phyloP scores from a whole-genome alignment of 2,797 vertebrate genomes.

The Sebastes trivittatus region DNA sequence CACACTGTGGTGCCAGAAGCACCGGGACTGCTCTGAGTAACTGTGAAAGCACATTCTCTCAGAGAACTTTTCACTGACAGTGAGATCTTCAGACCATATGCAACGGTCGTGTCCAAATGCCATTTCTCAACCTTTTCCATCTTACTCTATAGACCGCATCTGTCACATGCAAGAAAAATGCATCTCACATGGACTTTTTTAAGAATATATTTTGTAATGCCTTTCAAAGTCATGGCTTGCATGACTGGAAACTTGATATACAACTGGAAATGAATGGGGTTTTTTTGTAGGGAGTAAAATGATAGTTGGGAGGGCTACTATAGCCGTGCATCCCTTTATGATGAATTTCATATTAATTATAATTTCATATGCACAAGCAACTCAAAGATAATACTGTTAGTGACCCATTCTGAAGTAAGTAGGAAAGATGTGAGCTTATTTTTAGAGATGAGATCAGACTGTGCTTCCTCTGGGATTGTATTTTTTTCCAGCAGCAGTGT shows the following conservation, averaged over 20 bases:
- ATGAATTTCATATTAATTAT: not conserved
- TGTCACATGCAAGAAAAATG: not conserved
- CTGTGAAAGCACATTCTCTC: not conserved
- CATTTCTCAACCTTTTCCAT: not conserved
- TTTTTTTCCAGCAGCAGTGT: not conserved
- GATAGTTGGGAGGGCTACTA: not conserved
- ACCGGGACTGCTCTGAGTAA: conserved; percentile 23
- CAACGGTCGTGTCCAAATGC: not conserved
- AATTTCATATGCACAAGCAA: not conserved
- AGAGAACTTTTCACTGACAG: not conserved
- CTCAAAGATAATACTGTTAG: not conserved
- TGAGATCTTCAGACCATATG: not conserved
- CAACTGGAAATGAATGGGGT: not conserved
- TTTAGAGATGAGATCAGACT: not conserved
- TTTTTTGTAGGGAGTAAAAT: no score
- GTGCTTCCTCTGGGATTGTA: not conserved
- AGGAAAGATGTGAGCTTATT: not conserved
- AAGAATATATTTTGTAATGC: not conserved
- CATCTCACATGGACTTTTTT: not conserved
- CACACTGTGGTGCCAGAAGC: conserved; percentile 67
- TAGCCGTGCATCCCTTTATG: not conserved
- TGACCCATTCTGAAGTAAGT: not conserved
- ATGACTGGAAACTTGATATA: not conserved
- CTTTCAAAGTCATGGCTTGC: not conserved
- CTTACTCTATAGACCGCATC: not conserved